Evolutionary conservation across 2,797 vertebrate species (phyloP).

Genomic region (Pipistrellus pipistrellus): DNA sequence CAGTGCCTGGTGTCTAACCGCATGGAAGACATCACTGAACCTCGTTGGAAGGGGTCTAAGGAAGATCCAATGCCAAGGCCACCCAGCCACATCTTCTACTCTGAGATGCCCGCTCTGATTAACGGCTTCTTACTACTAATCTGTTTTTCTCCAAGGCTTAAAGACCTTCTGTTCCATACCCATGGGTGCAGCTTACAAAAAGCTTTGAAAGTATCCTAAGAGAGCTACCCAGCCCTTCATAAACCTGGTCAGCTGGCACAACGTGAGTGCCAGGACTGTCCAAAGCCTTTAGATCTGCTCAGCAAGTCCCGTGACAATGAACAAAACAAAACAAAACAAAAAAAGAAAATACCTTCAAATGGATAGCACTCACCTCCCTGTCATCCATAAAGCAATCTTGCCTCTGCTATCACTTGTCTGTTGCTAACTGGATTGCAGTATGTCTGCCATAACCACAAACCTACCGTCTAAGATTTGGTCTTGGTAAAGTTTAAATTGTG

Average conservation of each 20-base stretch:
- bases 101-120: neutral
- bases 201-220: neutral
- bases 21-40: neutral
- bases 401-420: neutral
- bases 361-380: neutral
- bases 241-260: neutral
- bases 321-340: neutral
- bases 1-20: neutral
- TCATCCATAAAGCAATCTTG: neutral
- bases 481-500: constrained; percentile 4
- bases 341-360: neutral
- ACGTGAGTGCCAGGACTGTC: neutral
- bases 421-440: neutral
- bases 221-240: neutral
- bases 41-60: neutral
- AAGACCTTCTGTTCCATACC: neutral
- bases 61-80: neutral
- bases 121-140: neutral
- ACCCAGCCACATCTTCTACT: neutral
- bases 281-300: neutral
- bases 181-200: neutral
- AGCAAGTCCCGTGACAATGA: neutral
- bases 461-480: neutral
- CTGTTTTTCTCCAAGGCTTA: neutral
- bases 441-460: neutral